Evolutionary conservation across 35 echinoderm and acorn worm genomes (phyloP), one percentile per base, ranked within the genome.

Genomic region (Chiridota heheva): DNA sequence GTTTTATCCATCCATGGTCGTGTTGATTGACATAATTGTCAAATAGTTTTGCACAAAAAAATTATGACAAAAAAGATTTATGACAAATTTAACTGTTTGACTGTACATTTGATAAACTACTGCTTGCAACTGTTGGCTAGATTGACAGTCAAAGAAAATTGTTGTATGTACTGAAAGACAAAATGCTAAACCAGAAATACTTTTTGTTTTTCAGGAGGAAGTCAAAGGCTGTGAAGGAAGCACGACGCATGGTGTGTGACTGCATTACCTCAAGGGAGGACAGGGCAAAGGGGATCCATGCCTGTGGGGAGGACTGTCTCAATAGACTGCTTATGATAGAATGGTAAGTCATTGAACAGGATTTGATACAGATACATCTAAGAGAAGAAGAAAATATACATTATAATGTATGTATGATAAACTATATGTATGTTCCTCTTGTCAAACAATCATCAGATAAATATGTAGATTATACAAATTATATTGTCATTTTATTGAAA

Each of bases 291-390:
- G 95, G 95, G 1, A 65, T 81, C 2, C 56, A 40, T 63, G 89
- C 89, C 10, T 98, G 95, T 63, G 95, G 87, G 58, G 95, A 98
- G 58, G 89, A 98, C 33, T 98, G 95, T 53, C 75, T 98, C 36
- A 98, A 98, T 83, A 55, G 95, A 69, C 44, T 98, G n/a, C 89
- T 98, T 12, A 91, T 98, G 95, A 91, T 98, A 32, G 95, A 98
- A 86, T 98, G 95, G 95, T 91, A 44, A 76, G 89, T 4, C n/a
- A n/a, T n/a, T 38, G 4, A 10, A 10, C 10, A 51, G n/a, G n/a
- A n/a, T n/a, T n/a, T n/a, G n/a, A n/a, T n/a, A n/a, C n/a, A n/a
- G n/a, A n/a, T n/a, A n/a, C n/a, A n/a, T n/a, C n/a, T n/a, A n/a
- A n/a, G n/a, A n/a, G n/a, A n/a, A n/a, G n/a, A n/a, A n/a, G n/a